phyloP scores from a whole-genome alignment of 1,140 invertebrate species.

The Sweltsa coloradensis region DNA sequence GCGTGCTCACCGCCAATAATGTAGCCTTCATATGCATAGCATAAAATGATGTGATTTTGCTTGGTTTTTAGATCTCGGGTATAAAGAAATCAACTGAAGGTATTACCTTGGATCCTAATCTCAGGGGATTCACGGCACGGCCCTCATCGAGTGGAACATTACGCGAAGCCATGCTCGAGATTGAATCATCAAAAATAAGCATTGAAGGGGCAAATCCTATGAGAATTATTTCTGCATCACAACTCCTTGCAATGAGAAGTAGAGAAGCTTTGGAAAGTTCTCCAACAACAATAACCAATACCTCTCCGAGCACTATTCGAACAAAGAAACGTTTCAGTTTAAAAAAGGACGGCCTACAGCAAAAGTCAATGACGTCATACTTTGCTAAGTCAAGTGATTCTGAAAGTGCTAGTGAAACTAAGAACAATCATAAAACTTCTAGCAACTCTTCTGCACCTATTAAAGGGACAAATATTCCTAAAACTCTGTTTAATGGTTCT shows the following conservation, averaged over 20 bases:
- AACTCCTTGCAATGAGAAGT: background rate
- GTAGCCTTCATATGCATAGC: too few species aligned
- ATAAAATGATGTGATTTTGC: background rate
- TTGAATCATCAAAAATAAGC: background rate
- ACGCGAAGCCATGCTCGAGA: conserved; percentile 2
- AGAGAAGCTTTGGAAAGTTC: background rate
- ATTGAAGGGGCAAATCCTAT: background rate
- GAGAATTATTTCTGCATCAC: conserved; percentile 4
- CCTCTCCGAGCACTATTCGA: background rate
- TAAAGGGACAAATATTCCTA: background rate
- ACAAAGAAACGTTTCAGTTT: background rate
- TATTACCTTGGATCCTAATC: background rate
- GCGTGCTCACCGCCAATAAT: too few species aligned
- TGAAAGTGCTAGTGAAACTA: background rate
- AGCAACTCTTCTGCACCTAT: background rate
- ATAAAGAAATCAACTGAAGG: conserved; percentile 2
- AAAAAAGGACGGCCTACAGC: background rate
- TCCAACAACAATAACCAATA: background rate
- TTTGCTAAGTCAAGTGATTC: background rate
- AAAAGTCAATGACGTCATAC: conserved; percentile 3
- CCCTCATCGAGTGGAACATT: background rate
- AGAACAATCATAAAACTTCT: background rate
- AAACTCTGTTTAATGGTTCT: background rate
- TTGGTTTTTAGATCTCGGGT: conserved; percentile 3
- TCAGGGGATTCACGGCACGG: conserved; percentile 2